A percentile compares a stretch with the other conserved stretches of the same genome.
Evolutionary conservation across 2,113 vertebrate genomes (phyloP).

Genomic region (Glaucidium brasilianum): DNA sequence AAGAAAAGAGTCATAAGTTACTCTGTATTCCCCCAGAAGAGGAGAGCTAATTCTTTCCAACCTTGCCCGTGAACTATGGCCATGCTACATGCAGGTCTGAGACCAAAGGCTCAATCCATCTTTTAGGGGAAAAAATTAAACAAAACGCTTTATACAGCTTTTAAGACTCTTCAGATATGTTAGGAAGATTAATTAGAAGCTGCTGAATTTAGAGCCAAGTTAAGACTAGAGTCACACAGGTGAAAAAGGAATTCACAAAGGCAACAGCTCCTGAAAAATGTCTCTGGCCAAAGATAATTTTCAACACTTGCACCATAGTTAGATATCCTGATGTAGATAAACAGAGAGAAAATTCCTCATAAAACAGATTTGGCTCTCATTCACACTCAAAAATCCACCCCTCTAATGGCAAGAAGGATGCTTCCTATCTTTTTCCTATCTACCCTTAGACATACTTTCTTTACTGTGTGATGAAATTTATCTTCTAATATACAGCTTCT

Average conservation of each 20-base stretch:
- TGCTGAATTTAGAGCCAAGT: background rate
- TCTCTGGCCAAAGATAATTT: background rate
- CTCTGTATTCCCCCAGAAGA: background rate
- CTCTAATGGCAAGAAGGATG: background rate
- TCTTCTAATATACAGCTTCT: slow-evolving; percentile 26
- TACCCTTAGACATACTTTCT: slow-evolving; percentile 16
- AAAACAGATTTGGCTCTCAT: background rate
- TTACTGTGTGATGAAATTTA: slow-evolving; percentile 21
- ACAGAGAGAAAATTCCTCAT: background rate
- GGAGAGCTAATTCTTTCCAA: background rate
- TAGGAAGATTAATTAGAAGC: background rate
- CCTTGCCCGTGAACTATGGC: background rate
- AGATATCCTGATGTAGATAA: background rate
- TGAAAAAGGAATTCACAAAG: background rate
- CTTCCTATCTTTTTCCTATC: slow-evolving; percentile 8
- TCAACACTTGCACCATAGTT: background rate
- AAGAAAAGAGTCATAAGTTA: background rate
- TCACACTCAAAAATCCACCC: background rate
- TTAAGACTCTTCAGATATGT: background rate
- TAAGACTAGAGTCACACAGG: background rate
- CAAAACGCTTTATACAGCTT: background rate
- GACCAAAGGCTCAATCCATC: background rate
- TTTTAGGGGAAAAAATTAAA: rapidly evolving
- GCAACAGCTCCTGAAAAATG: background rate
- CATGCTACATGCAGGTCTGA: background rate